Percentiles rank a stretch among this genome's conserved stretches.
These are phyloP conservation scores for Tuberolachnus salignus DNA, from an alignment of 2,888 invertebrate genomes.

Conservation along the genomic window DNA sequence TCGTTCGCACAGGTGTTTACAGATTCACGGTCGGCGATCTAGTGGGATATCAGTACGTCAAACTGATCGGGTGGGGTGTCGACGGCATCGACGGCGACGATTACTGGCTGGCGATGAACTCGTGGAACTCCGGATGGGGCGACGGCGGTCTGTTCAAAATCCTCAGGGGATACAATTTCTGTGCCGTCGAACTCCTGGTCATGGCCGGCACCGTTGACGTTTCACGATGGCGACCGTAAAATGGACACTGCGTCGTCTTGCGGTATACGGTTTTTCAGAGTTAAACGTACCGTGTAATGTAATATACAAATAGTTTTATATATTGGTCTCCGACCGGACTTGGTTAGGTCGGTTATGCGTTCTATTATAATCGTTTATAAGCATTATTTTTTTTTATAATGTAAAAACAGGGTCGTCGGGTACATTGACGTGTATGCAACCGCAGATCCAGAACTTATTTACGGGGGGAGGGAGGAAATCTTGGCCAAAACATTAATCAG, in stretches of 20 bases:
- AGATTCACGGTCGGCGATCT: constrained; percentile 28
- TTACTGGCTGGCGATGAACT: constrained; percentile 46
- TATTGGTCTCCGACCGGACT: too few relatives aligned
- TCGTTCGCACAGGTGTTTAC: constrained; percentile 26
- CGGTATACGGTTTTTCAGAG: too few relatives aligned
- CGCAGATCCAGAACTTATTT: too few relatives aligned
- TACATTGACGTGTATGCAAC: background rate
- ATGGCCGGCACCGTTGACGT: constrained; percentile 34
- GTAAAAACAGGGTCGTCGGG: background rate
- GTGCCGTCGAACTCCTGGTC: constrained; percentile 32
- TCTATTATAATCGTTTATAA: too few relatives aligned
- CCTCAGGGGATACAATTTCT: constrained; percentile 40
- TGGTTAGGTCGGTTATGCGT: too few relatives aligned
- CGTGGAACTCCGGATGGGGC: constrained; percentile 46
- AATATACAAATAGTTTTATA: too few relatives aligned
- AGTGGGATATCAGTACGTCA: constrained; percentile 32
- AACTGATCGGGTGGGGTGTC: constrained; percentile 44
- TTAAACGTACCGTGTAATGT: too few relatives aligned
- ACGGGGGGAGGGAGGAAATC: too few relatives aligned
- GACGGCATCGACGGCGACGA: background rate
- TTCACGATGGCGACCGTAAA: too few relatives aligned
- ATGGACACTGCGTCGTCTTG: too few relatives aligned
- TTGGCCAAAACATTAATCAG: too few relatives aligned
- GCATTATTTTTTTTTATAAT: too few relatives aligned
- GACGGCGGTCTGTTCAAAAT: constrained; percentile 41